Conservation (phyloP, 2,888 invertebrate genomes). For the Dryadula phaetusa region DNA sequence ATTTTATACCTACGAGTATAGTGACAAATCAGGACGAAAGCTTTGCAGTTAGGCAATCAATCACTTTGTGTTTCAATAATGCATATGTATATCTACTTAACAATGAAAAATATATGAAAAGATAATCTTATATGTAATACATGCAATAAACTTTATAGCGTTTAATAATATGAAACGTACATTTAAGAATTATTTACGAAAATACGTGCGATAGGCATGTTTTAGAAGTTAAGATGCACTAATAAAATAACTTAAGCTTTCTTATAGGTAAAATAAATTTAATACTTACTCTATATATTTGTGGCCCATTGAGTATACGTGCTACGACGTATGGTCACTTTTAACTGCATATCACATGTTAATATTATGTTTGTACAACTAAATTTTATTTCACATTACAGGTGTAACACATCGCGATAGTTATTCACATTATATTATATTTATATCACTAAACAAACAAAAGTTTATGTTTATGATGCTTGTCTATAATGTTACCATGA, state of each 20-base stretch:
- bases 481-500: slow-evolving; percentile 4
- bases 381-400: neutral
- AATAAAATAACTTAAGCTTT: neutral
- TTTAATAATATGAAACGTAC: no score
- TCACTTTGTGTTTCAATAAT: neutral
- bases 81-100: neutral
- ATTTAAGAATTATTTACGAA: no score
- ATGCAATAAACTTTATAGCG: neutral
- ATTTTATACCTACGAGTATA: slow-evolving; percentile 4
- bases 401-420: neutral
- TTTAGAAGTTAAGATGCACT: neutral
- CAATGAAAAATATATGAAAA: neutral
- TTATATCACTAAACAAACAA: slow-evolving; percentile 10
- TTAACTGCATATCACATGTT: neutral
- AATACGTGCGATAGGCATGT: neutral
- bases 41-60: neutral
- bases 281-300: slow-evolving; percentile 2
- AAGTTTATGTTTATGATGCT: neutral
- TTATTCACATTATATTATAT: slow-evolving; percentile 1
- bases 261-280: neutral
- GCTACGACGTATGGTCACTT: neutral
- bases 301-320: neutral
- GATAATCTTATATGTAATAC: neutral
- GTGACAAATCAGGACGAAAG: neutral
- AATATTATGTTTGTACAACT: neutral